phyloP scores from a whole-genome alignment of 2,888 invertebrate species.

The Tetropium fuscum region DNA sequence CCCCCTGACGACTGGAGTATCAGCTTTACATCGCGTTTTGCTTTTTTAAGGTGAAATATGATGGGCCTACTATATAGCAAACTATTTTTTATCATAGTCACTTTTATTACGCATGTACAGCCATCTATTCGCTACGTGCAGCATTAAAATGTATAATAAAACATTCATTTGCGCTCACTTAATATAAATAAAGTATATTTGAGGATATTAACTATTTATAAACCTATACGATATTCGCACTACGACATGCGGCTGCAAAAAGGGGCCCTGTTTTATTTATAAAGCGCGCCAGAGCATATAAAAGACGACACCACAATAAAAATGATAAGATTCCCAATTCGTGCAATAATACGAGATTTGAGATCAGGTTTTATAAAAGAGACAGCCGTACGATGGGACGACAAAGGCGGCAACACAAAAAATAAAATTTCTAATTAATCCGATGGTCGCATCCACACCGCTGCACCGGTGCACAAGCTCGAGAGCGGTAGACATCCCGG shows the following conservation, averaged over 20 bases:
- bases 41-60: no score
- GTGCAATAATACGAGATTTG: slow-evolving; percentile 32
- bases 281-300: slow-evolving; percentile 17
- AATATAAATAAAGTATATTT: slow-evolving; percentile 16
- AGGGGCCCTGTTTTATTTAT: slow-evolving; percentile 23
- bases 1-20: no score
- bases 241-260: slow-evolving; percentile 14
- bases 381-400: slow-evolving; percentile 30
- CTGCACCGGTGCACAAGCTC: slow-evolving; percentile 4
- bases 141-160: slow-evolving; percentile 5
- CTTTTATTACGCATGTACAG: no score
- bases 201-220: slow-evolving; percentile 16
- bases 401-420: slow-evolving; percentile 52
- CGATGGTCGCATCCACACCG: slow-evolving; percentile 50
- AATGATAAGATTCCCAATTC: slow-evolving; percentile 31
- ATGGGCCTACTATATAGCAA: no score
- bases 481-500: slow-evolving; percentile 46
- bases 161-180: not conserved
- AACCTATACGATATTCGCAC: slow-evolving; percentile 11
- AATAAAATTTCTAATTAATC: slow-evolving; percentile 56
- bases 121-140: not conserved
- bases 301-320: slow-evolving; percentile 30
- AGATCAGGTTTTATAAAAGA: slow-evolving; percentile 39
- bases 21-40: no score
- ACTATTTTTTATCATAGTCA: no score